Base-by-base conservation (phyloP, 2,113 vertebrate genomes). In the Thunnus maccoyii region DNA sequence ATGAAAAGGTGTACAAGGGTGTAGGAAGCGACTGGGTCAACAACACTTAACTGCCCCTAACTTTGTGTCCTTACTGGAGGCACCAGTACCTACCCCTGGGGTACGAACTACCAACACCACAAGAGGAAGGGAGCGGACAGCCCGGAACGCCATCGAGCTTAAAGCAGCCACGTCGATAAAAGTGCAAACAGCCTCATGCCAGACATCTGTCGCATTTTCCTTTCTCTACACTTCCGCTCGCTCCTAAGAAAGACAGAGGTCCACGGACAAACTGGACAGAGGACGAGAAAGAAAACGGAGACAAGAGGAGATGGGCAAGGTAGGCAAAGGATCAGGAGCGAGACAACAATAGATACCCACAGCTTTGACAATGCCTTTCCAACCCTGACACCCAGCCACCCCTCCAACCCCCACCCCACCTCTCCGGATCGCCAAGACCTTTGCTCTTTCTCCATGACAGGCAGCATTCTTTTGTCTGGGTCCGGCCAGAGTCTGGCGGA, bases 381-480 rank as follows among this genome's bases (percentile, higher is more conserved):
- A 82, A 76, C 77, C 88, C 84, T 57, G 83, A 78, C 72, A 78
- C 62, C 44, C 18, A 0, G 36, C 6, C 36, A 41, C 36, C 36
- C 36, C 36, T 6, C 7, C 36, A 8, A 36, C 51, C 47, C 27
- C 22, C 32, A n/a, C 47, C 27, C 15, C 12, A 4, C 41, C 56
- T 32, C 55, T 22, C 69, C 44, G 5, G 22, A 79, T 60, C 86
- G 67, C 64, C 57, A 56, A 65, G 92, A 94, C 87, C 91, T 93
- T 88, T 91, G 90, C 93, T 92, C 88, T 84, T 72, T 84, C 88
- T 92, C 91, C 90, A 80, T 93, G 93, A 94, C 92, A 90, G 84
- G 83, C 85, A 50, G 80, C 80, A 76, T 88, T 90, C 91, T 91
- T 88, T 86, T 92, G 89, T 89, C 70, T 68, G 83, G 48, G 54